phyloP scores from a whole-genome alignment of 1,140 invertebrate genomes.

The Apis mellifera region DNA sequence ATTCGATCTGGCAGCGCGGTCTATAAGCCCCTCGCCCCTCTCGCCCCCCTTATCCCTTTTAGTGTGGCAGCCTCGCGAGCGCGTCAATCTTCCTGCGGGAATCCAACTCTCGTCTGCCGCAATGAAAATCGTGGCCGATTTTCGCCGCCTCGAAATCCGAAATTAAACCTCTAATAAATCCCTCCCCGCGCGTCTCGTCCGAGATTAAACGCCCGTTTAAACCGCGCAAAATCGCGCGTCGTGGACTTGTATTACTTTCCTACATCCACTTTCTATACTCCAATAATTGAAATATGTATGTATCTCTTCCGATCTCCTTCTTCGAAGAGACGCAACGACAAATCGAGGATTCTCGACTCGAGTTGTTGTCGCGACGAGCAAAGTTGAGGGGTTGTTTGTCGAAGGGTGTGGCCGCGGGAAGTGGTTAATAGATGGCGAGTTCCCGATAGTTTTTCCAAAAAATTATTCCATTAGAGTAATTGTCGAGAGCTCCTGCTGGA shows the following conservation, averaged over 20 bases:
- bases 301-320: too few relatives aligned
- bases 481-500: slow-evolving; percentile 57
- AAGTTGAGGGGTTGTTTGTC: too few relatives aligned
- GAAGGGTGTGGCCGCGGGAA: slow-evolving; percentile 49
- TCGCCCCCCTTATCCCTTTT: background rate
- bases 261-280: too few relatives aligned
- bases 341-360: too few relatives aligned
- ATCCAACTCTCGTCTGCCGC: background rate
- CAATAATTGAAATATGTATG: too few relatives aligned
- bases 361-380: too few relatives aligned
- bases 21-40: slow-evolving; percentile 16
- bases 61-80: background rate
- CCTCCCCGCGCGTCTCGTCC: background rate
- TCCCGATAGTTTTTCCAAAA: slow-evolving; percentile 66
- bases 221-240: too few relatives aligned
- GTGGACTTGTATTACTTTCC: too few relatives aligned
- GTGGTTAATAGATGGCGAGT: background rate
- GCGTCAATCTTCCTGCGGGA: slow-evolving; percentile 33
- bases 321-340: too few relatives aligned
- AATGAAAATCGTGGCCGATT: slow-evolving; percentile 15
- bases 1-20: slow-evolving; percentile 59
- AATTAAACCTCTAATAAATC: background rate
- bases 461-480: slow-evolving; percentile 78
- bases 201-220: too few relatives aligned
- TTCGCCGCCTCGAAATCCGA: background rate